These are phyloP conservation scores for Horisme vitalbata DNA, from an alignment of 2,888 invertebrate species.

Conservation along the genomic window DNA sequence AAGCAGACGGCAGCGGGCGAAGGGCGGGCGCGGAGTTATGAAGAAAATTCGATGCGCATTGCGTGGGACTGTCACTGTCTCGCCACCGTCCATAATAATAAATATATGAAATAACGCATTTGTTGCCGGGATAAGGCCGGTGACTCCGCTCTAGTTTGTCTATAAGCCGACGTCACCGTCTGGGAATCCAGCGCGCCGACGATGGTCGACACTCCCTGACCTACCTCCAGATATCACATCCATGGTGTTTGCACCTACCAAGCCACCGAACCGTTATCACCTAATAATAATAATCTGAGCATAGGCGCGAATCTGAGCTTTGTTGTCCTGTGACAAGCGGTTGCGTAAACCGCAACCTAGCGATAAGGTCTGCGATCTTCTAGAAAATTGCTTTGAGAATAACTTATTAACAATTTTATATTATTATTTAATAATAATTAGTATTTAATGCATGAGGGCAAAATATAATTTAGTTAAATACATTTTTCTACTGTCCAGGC, in stretches of 20 bases:
- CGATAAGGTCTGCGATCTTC: too few species aligned
- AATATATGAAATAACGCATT: constrained; percentile 77
- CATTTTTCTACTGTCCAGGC: too few species aligned
- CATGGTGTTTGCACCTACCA: constrained; percentile 32
- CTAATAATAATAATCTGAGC: background rate
- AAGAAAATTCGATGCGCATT: constrained; percentile 60
- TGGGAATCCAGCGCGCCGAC: constrained; percentile 74
- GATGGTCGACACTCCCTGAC: constrained; percentile 68
- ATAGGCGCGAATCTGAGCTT: background rate
- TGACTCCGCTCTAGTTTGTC: constrained; percentile 79
- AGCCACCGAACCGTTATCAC: constrained; percentile 21
- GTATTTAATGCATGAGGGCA: too few species aligned
- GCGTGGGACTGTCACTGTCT: constrained; percentile 80
- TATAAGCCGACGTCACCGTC: constrained; percentile 77
- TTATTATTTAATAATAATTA: too few species aligned
- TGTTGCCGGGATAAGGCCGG: constrained; percentile 70
- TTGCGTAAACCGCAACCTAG: too few species aligned
- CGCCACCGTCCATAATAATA: constrained; percentile 78
- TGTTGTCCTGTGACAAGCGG: background rate
- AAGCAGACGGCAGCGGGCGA: constrained; percentile 44
- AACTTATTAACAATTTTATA: too few species aligned
- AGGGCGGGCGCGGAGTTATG: constrained; percentile 49
- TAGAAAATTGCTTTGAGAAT: too few species aligned
- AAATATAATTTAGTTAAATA: too few species aligned
- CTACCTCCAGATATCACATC: constrained; percentile 68